Conservation (phyloP, 2,888 invertebrate species). For the Tolmerus cingulatus region DNA sequence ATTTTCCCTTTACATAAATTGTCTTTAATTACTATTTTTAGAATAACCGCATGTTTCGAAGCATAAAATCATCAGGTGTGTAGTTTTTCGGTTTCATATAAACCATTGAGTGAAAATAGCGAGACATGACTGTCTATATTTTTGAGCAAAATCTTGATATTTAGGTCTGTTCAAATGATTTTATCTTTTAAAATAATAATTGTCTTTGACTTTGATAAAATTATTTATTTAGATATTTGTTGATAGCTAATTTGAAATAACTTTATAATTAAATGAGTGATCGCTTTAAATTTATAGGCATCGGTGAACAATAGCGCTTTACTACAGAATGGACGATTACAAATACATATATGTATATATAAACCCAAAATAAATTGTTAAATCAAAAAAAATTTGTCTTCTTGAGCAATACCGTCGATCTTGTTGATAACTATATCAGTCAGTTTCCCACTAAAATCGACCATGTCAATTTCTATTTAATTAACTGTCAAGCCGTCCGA, state of each 20-base stretch:
- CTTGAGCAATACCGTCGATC: not conserved
- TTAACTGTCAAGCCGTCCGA: not conserved
- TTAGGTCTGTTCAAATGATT: not conserved
- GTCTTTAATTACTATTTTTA: not conserved
- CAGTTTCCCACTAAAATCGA: not conserved
- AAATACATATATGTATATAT: not conserved
- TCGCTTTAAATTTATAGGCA: too few relatives aligned
- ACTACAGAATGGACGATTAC: not conserved
- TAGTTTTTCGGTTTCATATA: not conserved
- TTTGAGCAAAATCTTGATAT: not conserved
- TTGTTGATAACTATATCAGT: not conserved
- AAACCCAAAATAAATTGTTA: not conserved
- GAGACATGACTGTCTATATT: not conserved
- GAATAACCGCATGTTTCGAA: not conserved
- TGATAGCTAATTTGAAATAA: too few relatives aligned
- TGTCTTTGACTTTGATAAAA: too few relatives aligned
- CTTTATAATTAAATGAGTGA: too few relatives aligned
- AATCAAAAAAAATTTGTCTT: not conserved
- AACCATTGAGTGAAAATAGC: not conserved
- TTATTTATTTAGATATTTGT: too few relatives aligned
- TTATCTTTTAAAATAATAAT: too few relatives aligned
- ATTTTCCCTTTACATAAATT: not conserved
- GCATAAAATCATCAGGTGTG: not conserved
- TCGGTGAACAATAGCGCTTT: not conserved
- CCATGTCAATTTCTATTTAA: not conserved